Percentiles rank a stretch among this genome's conserved stretches.
These are phyloP conservation scores for Agrotis clavis DNA, from an alignment of 2,888 invertebrate species.

Conservation along the genomic window DNA sequence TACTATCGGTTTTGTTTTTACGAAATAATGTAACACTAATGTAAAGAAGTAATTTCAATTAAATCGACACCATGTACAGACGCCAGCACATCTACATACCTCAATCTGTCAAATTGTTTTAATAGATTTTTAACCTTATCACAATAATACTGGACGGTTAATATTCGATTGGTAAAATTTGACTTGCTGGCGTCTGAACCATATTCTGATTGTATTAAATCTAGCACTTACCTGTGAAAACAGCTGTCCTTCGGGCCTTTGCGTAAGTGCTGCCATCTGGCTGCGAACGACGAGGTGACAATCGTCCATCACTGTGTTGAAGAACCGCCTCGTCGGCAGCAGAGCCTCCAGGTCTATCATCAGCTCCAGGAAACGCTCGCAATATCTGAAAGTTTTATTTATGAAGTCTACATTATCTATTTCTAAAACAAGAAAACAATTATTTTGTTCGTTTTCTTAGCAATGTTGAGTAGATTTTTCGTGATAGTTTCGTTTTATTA, in stretches of 20 bases:
- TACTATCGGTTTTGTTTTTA: too few species aligned
- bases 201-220: neutral
- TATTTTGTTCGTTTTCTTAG: neutral
- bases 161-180: too few species aligned
- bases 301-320: constrained; percentile 98
- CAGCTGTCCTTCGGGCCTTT: constrained; percentile 96
- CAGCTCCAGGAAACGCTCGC: constrained; percentile 98
- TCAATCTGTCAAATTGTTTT: too few species aligned
- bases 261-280: constrained; percentile 94
- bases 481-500: neutral
- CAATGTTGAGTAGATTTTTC: neutral
- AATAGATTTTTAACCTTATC: too few species aligned
- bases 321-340: constrained; percentile 98
- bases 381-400: constrained; percentile 91
- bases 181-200: too few species aligned
- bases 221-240: constrained; percentile 95
- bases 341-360: constrained; percentile 99
- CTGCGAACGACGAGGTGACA: constrained; percentile 98
- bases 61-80: too few species aligned
- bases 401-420: neutral
- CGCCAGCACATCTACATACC: too few species aligned
- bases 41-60: too few species aligned
- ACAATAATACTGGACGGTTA: too few species aligned
- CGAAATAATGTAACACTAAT: too few species aligned
- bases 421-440: neutral